phyloP scores from a whole-genome alignment of 2,113 vertebrate genomes.

The Ptychochromis oligacanthus region DNA sequence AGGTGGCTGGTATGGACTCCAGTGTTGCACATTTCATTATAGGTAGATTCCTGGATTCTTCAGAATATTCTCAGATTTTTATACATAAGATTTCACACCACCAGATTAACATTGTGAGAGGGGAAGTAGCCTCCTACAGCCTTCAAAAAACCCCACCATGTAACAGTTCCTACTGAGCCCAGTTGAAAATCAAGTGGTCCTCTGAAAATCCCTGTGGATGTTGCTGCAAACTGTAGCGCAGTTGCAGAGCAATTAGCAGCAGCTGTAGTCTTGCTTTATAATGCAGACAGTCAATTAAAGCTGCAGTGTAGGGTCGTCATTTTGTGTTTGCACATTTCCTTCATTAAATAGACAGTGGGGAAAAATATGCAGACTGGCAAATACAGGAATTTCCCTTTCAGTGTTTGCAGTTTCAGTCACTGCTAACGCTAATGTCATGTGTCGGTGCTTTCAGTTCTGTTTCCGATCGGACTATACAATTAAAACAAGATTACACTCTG shows the following conservation, averaged over 20 bases:
- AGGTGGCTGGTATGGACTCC: neutral
- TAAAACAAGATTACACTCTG: neutral
- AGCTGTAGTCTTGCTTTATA: neutral
- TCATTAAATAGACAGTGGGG: neutral
- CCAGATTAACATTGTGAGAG: too few species aligned
- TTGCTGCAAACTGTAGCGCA: neutral
- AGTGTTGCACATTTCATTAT: neutral
- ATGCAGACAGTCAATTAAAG: neutral
- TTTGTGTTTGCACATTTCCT: neutral
- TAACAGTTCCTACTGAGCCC: too few species aligned
- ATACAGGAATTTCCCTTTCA: neutral
- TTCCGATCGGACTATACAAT: conserved; percentile 15
- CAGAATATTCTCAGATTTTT: neutral
- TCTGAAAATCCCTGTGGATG: neutral
- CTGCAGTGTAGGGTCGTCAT: neutral
- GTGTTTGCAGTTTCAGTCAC: neutral
- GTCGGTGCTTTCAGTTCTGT: neutral
- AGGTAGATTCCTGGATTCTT: neutral
- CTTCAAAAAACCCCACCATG: too few species aligned
- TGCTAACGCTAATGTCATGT: neutral
- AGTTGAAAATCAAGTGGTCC: too few species aligned
- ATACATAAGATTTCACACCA: neutral
- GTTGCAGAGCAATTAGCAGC: neutral
- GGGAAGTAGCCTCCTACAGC: too few species aligned
- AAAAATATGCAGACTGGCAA: neutral